Percentiles rank a stretch among this genome's conserved stretches.
Evolutionary conservation across 1,140 invertebrate genomes (phyloP).

Genomic region (Zophobas atratus): DNA sequence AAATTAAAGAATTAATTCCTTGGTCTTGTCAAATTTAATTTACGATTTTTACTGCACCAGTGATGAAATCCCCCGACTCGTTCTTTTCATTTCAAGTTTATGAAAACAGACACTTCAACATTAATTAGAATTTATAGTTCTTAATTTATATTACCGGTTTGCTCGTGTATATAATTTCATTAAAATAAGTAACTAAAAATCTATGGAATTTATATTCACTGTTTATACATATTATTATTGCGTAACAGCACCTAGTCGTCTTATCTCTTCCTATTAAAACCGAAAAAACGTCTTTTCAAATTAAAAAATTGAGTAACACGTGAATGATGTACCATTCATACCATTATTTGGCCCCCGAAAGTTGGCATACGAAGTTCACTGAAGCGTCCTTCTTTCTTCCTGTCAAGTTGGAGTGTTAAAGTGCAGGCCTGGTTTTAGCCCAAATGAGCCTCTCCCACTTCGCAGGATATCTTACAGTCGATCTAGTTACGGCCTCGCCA

Average conservation of each 20-base stretch:
- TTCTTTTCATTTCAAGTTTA: not conserved
- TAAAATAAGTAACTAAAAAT: not conserved
- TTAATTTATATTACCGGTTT: not conserved
- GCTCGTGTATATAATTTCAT: not conserved
- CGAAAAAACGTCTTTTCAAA: too few species aligned
- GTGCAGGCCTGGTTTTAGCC: constrained; percentile 6
- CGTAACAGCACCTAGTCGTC: too few species aligned
- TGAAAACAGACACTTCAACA: not conserved
- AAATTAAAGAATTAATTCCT: not conserved
- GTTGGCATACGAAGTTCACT: not conserved
- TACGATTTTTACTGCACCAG: not conserved
- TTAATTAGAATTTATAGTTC: not conserved
- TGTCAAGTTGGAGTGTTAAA: constrained; percentile 6
- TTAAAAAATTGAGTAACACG: too few species aligned
- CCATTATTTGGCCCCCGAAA: too few species aligned
- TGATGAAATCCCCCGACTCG: not conserved
- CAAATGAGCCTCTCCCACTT: constrained; percentile 6
- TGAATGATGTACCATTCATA: too few species aligned
- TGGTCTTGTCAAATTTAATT: not conserved
- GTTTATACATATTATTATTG: not conserved
- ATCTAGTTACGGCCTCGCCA: constrained; percentile 25
- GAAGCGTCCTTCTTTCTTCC: not conserved
- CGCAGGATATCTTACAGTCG: constrained; percentile 27
- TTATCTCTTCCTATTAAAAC: too few species aligned
- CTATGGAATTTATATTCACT: not conserved